Conservation (phyloP, 1,140 invertebrate species). For the Plodia interpunctella region DNA sequence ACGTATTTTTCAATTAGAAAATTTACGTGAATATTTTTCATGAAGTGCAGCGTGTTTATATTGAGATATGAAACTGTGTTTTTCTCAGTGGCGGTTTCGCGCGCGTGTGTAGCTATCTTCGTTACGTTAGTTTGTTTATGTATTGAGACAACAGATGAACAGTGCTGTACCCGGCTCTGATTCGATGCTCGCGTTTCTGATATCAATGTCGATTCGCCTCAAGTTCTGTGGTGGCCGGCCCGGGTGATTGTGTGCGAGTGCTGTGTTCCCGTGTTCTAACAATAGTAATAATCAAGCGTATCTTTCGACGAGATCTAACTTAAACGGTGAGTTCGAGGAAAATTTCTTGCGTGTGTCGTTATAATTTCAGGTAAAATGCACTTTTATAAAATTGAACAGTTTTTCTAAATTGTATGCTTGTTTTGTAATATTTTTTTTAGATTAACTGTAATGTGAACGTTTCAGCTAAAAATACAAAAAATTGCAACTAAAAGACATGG, state of each 20-base stretch:
- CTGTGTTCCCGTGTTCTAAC: slow-evolving; percentile 10
- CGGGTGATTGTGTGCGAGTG: slow-evolving; percentile 12
- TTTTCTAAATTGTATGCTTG: not conserved
- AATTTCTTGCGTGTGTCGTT: not conserved
- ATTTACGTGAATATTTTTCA: not conserved
- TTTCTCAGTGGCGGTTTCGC: not conserved
- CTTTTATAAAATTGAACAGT: no score
- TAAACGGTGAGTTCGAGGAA: not conserved
- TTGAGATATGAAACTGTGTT: no score
- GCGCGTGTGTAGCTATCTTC: slow-evolving; percentile 53
- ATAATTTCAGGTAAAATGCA: not conserved
- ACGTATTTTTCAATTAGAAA: not conserved
- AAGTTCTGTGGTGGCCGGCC: not conserved
- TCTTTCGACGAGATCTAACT: not conserved
- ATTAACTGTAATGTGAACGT: no score
- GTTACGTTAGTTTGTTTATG: slow-evolving; percentile 71
- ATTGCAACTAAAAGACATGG: no score
- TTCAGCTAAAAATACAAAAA: no score
- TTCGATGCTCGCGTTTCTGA: slow-evolving; percentile 37
- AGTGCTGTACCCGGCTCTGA: slow-evolving; percentile 28
- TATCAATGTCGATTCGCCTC: slow-evolving; percentile 32
- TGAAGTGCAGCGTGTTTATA: no score
- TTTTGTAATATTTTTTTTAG: not conserved
- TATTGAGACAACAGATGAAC: slow-evolving; percentile 66
- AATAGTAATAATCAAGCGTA: not conserved